Conservation (phyloP, 2,113 vertebrate species). For the Podarcis muralis region DNA sequence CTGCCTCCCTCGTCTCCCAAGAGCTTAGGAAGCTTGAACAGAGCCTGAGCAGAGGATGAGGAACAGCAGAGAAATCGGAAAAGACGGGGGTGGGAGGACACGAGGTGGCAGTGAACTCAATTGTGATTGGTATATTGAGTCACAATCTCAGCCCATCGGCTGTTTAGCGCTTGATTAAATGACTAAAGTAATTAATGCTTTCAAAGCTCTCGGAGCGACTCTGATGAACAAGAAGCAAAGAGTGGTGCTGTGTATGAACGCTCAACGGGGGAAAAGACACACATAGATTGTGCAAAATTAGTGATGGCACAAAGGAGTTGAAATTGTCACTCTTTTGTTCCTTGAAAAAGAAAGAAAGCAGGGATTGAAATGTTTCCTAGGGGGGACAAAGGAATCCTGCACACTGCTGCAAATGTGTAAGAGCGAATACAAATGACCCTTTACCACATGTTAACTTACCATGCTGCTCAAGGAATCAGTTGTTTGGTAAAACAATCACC, state of each 20-base stretch:
- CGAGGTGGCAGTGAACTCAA: slow-evolving; percentile 22
- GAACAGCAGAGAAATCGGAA: slow-evolving; percentile 42
- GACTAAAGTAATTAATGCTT: slow-evolving; percentile 40
- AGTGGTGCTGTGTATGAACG: slow-evolving; percentile 15
- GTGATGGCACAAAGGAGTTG: background rate
- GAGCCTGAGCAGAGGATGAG: background rate
- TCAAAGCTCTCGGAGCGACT: slow-evolving; percentile 28
- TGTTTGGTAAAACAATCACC: background rate
- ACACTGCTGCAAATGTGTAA: background rate
- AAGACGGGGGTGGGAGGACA: slow-evolving; percentile 2
- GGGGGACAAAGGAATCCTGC: background rate
- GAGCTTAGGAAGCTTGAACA: background rate
- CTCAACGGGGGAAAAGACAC: slow-evolving; percentile 1
- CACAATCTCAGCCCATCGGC: slow-evolving; percentile 36
- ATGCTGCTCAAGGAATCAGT: background rate
- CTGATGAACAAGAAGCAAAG: slow-evolving; percentile 20
- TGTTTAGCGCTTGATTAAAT: slow-evolving; percentile 53
- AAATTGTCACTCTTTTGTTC: background rate
- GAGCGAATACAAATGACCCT: background rate
- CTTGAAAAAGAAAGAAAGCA: background rate
- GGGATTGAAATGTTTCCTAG: background rate
- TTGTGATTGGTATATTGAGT: slow-evolving; percentile 42
- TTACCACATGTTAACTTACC: background rate
- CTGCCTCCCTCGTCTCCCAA: slow-evolving; percentile 19
- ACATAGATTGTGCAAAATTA: background rate